These are phyloP conservation scores for Graphium colonna DNA, from an alignment of 2,888 invertebrate genomes.

Conservation along the genomic window DNA sequence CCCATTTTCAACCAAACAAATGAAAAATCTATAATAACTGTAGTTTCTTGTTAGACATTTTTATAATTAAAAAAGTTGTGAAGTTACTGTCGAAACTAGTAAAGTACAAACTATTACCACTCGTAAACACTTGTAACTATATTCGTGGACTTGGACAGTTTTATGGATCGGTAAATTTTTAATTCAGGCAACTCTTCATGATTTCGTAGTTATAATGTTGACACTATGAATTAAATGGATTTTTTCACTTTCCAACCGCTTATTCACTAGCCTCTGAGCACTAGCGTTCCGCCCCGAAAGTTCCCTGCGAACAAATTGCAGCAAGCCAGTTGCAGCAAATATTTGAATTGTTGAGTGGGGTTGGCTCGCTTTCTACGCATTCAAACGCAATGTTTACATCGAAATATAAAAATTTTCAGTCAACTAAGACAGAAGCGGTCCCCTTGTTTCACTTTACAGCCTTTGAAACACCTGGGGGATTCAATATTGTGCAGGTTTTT, in stretches of 20 bases:
- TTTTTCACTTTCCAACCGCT: slow-evolving; percentile 32
- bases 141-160: neutral
- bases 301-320: slow-evolving; percentile 57
- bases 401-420: slow-evolving; percentile 57
- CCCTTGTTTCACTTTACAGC: slow-evolving; percentile 27
- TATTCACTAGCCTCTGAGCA: slow-evolving; percentile 34
- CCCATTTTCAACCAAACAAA: too few species aligned
- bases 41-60: too few species aligned
- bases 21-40: too few species aligned
- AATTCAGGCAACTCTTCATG: too few species aligned
- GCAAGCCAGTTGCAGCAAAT: slow-evolving; percentile 65
- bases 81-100: neutral
- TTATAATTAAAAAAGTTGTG: neutral
- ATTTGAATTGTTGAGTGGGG: slow-evolving; percentile 76
- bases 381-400: slow-evolving; percentile 62
- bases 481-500: slow-evolving; percentile 1
- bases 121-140: neutral
- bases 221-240: slow-evolving; percentile 20
- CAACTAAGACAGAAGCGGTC: slow-evolving; percentile 34
- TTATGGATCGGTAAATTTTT: too few species aligned
- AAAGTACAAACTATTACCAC: neutral
- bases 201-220: slow-evolving; percentile 24
- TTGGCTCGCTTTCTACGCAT: slow-evolving; percentile 71
- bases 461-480: slow-evolving; percentile 21
- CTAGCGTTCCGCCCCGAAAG: slow-evolving; percentile 41